Evolutionary conservation across 2,797 vertebrate genomes (phyloP), one percentile per base, ranked within the genome.

Genomic region (Podargus strigoides): DNA sequence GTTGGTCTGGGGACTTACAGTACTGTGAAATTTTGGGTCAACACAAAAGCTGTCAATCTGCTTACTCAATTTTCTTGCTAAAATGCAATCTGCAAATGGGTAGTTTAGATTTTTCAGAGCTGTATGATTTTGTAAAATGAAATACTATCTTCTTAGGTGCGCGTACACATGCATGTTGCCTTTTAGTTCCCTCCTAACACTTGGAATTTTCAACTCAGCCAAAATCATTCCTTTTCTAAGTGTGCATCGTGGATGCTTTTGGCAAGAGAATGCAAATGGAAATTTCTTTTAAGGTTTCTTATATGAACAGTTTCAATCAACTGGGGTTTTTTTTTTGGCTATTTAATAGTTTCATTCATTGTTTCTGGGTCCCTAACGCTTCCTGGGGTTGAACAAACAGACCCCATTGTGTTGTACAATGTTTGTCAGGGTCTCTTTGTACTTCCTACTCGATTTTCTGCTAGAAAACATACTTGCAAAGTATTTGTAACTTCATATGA

Each of bases 101-200:
- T 69, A 42, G 16, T 42, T 67, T 3, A 10, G 58, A 52, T 37
- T 28, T 76, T 94, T 39, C 14, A 55, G 84, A 77, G 6, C 39
- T 67, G 6, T 84, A 16, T 73, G 42, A 50, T 89, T 70, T 62
- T 77, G 36, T 70, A 30, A 75, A 44, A 34, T 37, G 37, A 60
- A 72, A 16, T 28, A 4, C 8, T 63, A 1, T 32, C 23, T 89
- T 79, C 19, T 52, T 26, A 64, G 47, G 5, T 78, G 36, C 0
- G 0, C 1, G 3, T 32, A 69, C 1, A 0, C 21, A 7, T 59
- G 14, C 1, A 1, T 59, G 27, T 70, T 85, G 34, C 70, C 52
- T 90, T 80, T 26, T 74, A 47, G 47, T 70, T 92, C 23, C 18
- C 22, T 85, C 22, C 21, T 63, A 63, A 62, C 10, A 18, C 9